Evolutionary conservation across 2,888 invertebrate species (phyloP), one percentile per base, ranked within the genome.

Genomic region (Hirtodrosophila trivittata): DNA sequence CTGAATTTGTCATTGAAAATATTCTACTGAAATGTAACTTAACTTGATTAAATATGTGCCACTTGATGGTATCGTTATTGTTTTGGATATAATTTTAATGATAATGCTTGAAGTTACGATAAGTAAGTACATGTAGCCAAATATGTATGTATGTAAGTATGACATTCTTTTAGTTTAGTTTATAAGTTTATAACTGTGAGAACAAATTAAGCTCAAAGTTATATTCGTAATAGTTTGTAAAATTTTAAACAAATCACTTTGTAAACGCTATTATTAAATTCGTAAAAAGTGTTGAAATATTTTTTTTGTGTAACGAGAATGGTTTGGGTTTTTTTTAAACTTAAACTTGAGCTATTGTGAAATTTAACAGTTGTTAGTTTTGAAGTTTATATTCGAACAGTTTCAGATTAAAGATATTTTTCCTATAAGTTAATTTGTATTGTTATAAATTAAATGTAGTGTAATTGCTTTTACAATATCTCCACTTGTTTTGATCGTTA

Each of bases 1-100:
- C 69, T 66, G 66, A 28, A 43, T 35, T 43, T 64, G 57, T 60
- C 67, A 55, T 62, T 68, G 60, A 78, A 78, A 73, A 70, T 68
- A 64, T 74, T 59, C 62, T 47, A 66, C 38, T 60, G 66, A 70
- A 73, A 67, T 55, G 56, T 66, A 55, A 65, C 55, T 45, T 18
- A 13, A 32, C 45, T 30, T 51, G 50, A 47, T 55, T 77, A 50
- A 72, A 84, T 81, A 81, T 84, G 77, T 81, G 70, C 55, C 54
- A 56, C 60, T 82, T 74, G 59, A 49, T 52, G 39, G 21, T 58
- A 38, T 49, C 50, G 30, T 41, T 65, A 45, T 16, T 16, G 12
- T 37, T 1, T 16, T 3, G n/a, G 9, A 33, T 25, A 63, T 5
- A 41, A 49, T 58, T 62, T 10, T 68, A 76, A 75, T 78, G 77